Evolutionary conservation across 2,113 vertebrate species (phyloP).

Genomic region (Pseudorectes ferrugineus): DNA sequence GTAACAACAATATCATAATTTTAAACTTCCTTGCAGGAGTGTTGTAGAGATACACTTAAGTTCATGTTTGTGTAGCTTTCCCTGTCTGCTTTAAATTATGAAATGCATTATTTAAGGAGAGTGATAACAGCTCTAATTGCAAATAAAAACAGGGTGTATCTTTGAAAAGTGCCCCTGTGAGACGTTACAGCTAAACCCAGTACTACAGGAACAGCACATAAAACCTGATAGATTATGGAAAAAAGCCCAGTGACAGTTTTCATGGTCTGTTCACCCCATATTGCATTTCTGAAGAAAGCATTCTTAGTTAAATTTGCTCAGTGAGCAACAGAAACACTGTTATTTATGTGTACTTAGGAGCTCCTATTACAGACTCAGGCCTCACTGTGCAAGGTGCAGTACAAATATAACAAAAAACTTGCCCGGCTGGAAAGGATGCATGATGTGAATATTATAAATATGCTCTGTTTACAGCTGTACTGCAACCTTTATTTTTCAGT

Average conservation of each 20-base stretch:
- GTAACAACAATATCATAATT: constrained; percentile 17
- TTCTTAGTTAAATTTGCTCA: constrained; percentile 42
- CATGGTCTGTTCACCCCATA: constrained; percentile 52
- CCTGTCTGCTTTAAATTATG: constrained; percentile 44
- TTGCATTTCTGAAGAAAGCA: constrained; percentile 30
- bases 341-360: background rate
- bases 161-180: constrained; percentile 48
- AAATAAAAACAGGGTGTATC: constrained; percentile 64
- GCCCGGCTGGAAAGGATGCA: background rate
- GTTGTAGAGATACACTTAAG: background rate
- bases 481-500: background rate
- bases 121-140: constrained; percentile 58
- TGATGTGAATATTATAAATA: background rate
- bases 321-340: constrained; percentile 3
- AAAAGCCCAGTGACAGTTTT: constrained; percentile 39
- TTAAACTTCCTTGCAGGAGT: constrained; percentile 26
- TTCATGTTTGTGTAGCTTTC: constrained; percentile 31
- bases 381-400: background rate
- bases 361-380: background rate
- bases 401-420: background rate
- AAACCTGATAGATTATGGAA: constrained; percentile 46
- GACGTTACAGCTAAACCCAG: background rate
- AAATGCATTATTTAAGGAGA: constrained; percentile 62
- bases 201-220: constrained; percentile 40
- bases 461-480: background rate